phyloP scores from a whole-genome alignment of 2,797 vertebrate species.

The Anolis apletophallus region DNA sequence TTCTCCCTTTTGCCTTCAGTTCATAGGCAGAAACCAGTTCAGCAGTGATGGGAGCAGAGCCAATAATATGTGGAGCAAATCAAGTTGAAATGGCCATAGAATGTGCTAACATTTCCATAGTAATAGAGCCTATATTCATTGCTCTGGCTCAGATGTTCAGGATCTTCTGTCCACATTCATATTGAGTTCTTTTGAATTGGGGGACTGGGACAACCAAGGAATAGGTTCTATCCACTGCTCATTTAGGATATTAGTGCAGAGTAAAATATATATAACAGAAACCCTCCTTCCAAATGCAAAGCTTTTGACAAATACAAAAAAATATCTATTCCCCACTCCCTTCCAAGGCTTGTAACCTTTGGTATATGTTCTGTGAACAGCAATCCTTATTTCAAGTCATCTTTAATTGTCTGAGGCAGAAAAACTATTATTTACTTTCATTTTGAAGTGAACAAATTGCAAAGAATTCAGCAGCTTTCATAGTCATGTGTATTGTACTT shows the following conservation, averaged over 20 bases:
- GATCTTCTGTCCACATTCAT: neutral
- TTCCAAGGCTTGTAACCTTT: neutral
- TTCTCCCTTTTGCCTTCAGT: neutral
- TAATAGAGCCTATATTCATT: neutral
- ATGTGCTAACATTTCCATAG: neutral
- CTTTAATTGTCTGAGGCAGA: constrained; percentile 7
- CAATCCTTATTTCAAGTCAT: neutral
- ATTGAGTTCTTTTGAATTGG: neutral
- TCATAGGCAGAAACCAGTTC: neutral
- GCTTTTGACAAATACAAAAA: neutral
- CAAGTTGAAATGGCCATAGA: neutral
- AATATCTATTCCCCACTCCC: neutral
- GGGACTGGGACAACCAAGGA: neutral
- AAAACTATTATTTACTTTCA: neutral
- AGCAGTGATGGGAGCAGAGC: neutral
- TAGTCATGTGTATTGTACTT: neutral
- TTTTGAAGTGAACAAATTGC: neutral
- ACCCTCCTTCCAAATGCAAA: no score
- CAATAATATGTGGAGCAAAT: neutral
- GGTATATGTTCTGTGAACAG: neutral
- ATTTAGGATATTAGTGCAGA: neutral
- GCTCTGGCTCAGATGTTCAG: neutral
- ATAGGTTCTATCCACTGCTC: neutral
- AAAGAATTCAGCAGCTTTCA: constrained; percentile 13
- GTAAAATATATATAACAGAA: neutral